Evolutionary conservation across 2,113 vertebrate species (phyloP), one percentile per base, ranked within the genome.

Genomic region (Abramis brama): DNA sequence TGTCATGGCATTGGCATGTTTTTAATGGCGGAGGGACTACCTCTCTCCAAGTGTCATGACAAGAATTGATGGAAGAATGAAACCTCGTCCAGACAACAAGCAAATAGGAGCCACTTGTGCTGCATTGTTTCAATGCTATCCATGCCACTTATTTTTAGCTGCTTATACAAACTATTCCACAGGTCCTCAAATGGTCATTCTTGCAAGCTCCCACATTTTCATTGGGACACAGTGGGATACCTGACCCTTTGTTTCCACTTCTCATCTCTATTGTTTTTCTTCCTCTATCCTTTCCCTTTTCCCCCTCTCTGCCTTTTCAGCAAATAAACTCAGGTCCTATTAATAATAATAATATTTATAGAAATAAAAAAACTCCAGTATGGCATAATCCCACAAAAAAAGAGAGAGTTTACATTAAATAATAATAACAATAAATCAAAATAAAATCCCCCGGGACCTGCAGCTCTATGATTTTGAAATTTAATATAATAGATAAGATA

Each of bases 91-190:
- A 81, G 90, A 89, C 89, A 90, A 84, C 81, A 83, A 70, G 74
- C 89, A 91, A 91, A 91, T 83, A 86, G 89, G 74, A 89, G 88
- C 88, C 92, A 87, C 89, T 92, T 87, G 91, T 91, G 84, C 82
- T 13, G 57, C 90, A 92, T 91, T 94, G 93, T 94, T 92, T 82
- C 77, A 87, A 90, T 85, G 84, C 85, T 91, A 89, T 87, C 87
- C 82, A 68, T 91, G 89, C 55, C 83, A 33, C 78, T 83, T 94
- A 93, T 95, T 93, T 93, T 92, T 92, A 93, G 91, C 91, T 82
- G 87, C 88, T 74, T 88, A 89, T 68, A 89, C 91, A 85, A 90
- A 86, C 84, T 86, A 88, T 91, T 90, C 88, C 81, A 90, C 87
- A 89, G 87, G 85, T 90, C 87, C 90, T 88, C 88, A 91, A 92